These are phyloP conservation scores for Pogoniulus pusillus DNA, from an alignment of 2,797 vertebrate genomes.

Conservation along the genomic window DNA sequence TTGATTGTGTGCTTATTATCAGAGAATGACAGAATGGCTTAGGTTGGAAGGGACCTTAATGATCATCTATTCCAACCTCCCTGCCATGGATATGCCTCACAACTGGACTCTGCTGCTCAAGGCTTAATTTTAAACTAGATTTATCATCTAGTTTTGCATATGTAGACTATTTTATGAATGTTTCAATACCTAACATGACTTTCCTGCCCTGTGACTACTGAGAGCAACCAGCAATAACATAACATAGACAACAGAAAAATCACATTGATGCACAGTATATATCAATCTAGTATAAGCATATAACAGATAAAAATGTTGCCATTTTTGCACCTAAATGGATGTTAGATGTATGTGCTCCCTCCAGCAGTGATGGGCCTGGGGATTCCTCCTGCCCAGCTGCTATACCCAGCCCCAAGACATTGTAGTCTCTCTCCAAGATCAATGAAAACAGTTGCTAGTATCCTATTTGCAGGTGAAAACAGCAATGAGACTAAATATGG, in stretches of 20 bases:
- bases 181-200: neutral
- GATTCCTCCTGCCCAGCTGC: neutral
- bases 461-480: neutral
- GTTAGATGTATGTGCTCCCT: neutral
- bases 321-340: neutral
- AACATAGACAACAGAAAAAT: neutral
- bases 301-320: neutral
- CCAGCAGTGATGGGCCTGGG: neutral
- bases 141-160: neutral
- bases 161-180: neutral
- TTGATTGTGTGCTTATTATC: neutral
- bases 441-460: neutral
- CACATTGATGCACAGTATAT: neutral
- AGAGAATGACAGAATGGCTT: no score
- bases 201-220: neutral
- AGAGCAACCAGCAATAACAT: fast-evolving
- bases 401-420: neutral
- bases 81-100: no score
- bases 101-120: no score
- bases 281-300: neutral
- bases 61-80: no score
- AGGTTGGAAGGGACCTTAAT: no score
- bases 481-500: neutral
- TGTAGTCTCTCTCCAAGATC: fast-evolving
- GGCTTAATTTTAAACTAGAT: neutral